A percentile compares a stretch with the other conserved stretches of the same genome.
phyloP scores from a whole-genome alignment of 2,888 invertebrate genomes.

The Halocaridina rubra region DNA sequence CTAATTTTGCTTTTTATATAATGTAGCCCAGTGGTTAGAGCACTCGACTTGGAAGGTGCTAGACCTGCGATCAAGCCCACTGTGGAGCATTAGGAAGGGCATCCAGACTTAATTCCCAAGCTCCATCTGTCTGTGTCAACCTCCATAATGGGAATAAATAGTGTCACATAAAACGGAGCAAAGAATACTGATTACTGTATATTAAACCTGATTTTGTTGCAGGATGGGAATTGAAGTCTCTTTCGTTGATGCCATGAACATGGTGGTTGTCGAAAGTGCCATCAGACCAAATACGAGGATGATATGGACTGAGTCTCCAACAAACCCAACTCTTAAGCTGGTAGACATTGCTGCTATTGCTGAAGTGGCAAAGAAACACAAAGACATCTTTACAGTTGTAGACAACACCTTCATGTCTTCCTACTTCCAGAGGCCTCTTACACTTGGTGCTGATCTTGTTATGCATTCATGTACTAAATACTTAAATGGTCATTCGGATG shows the following conservation, averaged over 20 bases:
- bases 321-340: conserved; percentile 94
- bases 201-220: no score
- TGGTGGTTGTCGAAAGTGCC: conserved; percentile 76
- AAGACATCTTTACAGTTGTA: conserved; percentile 79
- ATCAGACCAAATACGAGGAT: conserved; percentile 88
- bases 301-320: conserved; percentile 95
- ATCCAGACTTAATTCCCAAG: no score
- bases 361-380: conserved; percentile 72
- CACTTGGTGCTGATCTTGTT: conserved; percentile 90
- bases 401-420: conserved; percentile 95
- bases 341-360: conserved; percentile 83
- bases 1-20: no score
- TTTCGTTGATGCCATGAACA: conserved; percentile 82
- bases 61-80: no score
- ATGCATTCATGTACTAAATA: conserved; percentile 96
- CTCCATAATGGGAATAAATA: no score
- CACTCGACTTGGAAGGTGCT: no score
- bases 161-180: no score
- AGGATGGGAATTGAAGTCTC: conserved; percentile 80
- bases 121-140: no score
- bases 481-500: conserved; percentile 98
- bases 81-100: no score
- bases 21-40: no score
- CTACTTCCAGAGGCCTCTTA: conserved; percentile 88
- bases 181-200: no score